Evolutionary conservation across 2,113 vertebrate species (phyloP).

Genomic region (Prolemur simus): DNA sequence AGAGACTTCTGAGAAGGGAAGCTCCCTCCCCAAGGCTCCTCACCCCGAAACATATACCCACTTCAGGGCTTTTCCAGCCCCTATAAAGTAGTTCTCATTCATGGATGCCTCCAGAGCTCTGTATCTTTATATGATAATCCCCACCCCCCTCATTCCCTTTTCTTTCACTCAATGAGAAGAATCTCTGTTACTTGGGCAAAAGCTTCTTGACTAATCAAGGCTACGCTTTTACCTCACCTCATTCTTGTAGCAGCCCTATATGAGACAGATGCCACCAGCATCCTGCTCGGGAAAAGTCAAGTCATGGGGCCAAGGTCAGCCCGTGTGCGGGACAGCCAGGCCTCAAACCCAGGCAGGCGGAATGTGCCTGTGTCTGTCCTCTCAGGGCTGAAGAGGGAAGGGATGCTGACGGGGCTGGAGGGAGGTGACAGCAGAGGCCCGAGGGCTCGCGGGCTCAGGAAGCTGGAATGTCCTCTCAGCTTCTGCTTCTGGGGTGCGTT

Average conservation of each 20-base stretch:
- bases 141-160: neutral
- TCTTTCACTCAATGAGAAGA: neutral
- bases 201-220: neutral
- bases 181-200: neutral
- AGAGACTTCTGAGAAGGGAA: neutral
- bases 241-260: neutral
- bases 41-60: rapidly evolving
- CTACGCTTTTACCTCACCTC: rapidly evolving
- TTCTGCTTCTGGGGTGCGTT: neutral
- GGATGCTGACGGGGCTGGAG: too few species aligned
- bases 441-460: neutral
- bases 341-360: neutral
- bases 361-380: neutral
- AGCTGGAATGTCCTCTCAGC: neutral
- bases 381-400: neutral
- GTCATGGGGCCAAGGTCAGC: rapidly evolving
- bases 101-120: neutral
- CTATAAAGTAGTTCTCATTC: neutral
- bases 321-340: rapidly evolving
- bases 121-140: too few species aligned
- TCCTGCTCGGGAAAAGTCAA: rapidly evolving
- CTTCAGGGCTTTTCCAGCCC: neutral
- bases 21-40: too few species aligned
- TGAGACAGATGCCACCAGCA: rapidly evolving
- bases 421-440: neutral